Evolutionary conservation across 2,797 vertebrate genomes (phyloP).

Genomic region (Buphagus erythrorhynchus): DNA sequence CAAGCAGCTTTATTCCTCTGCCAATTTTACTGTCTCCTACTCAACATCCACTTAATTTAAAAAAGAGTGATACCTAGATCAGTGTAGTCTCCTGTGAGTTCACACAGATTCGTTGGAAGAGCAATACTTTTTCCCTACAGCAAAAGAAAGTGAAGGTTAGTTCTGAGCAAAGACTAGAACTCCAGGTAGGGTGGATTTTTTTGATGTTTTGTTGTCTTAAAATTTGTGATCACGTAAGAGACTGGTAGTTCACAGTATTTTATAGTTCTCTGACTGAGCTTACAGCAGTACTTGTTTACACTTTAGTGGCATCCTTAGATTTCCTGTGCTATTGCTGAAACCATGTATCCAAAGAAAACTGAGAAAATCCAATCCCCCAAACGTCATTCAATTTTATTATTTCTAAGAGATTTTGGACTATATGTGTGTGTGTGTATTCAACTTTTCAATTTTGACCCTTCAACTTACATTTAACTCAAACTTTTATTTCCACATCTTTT

Average conservation of each 20-base stretch:
- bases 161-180: neutral
- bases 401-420: neutral
- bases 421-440: neutral
- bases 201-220: neutral
- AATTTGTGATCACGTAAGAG: neutral
- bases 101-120: neutral
- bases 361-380: neutral
- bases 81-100: neutral
- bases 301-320: neutral
- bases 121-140: neutral
- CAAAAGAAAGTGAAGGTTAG: neutral
- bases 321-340: neutral
- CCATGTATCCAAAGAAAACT: neutral
- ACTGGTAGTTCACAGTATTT: neutral
- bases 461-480: neutral
- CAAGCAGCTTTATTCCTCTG: slow-evolving; percentile 19
- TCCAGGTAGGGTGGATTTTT: neutral
- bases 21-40: neutral
- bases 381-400: neutral
- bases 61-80: neutral
- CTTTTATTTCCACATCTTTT: neutral
- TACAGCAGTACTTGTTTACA: neutral
- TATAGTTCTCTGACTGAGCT: neutral
- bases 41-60: slow-evolving; percentile 4
- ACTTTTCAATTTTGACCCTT: neutral